Evolutionary conservation across 2,888 invertebrate genomes (phyloP), one percentile per base, ranked within the genome.

Genomic region (Caenorhabditis wallacei): DNA sequence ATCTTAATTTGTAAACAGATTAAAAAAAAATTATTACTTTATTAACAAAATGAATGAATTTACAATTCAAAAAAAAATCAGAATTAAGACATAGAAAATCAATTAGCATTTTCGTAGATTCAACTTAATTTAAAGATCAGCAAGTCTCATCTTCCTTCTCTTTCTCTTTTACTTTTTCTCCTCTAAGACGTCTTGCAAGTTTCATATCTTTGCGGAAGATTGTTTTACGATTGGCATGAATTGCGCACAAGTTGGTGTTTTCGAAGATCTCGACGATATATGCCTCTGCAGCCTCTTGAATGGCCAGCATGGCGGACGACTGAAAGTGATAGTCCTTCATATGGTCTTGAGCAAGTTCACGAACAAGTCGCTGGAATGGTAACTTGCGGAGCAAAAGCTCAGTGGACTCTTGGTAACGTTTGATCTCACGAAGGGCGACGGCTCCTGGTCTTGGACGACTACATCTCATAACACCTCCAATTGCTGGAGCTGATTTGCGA

Each of bases 371-470:
- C 70, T 84, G 80, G 80, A 84, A 84, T 30, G 84, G 84, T 4
- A 70, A 35, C 80, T 80, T 82, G 72, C 80, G 79, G 75, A 84
- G n/a, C n/a, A n/a, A n/a, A n/a, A n/a, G n/a, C 93, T 97, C 97
- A 5, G 97, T 97, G 0, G 96, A 96, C 93, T 97, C 97, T 93
- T 97, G 97, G 93, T 97, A 97, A 94, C 97, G 95, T 94, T 97
- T 95, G 93, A 97, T 97, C 94, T 97, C 97, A 94, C 97, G 95
- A 91, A 97, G 95, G 85, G 97, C 97, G 84, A 97, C 97, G 40
- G 97, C 97, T 94, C 97, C 97, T 84, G 97, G 97, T 93, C 95
- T 95, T 93, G 96, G 97, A 94, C 96, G 95, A 95, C 97, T 96
- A 85, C 97, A 97, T 93, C 97, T 97, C 94, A 97, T 97, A 80